Percentiles rank a stretch among this genome's conserved stretches.
Conservation (phyloP, 2,797 vertebrate genomes). For the Pagetopsis macropterus region DNA sequence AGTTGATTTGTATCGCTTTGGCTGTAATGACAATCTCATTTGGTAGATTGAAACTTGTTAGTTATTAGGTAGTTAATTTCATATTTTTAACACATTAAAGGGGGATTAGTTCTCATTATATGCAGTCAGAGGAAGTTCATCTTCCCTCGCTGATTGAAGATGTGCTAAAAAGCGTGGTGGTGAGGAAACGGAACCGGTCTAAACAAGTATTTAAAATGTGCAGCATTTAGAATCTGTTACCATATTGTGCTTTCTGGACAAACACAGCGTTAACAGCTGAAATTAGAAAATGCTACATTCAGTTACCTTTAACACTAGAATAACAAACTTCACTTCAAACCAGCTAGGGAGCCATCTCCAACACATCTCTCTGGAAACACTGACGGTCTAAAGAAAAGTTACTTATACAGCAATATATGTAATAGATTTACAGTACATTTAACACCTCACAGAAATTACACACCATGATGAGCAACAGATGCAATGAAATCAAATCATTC, state of each 20-base stretch:
- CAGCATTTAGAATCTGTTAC: slow-evolving; percentile 54
- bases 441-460: slow-evolving; percentile 70
- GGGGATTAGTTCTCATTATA: slow-evolving; percentile 12
- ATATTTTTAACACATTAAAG: slow-evolving; percentile 3
- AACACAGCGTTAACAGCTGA: slow-evolving; percentile 51
- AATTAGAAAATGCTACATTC: slow-evolving; percentile 78
- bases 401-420: slow-evolving; percentile 62
- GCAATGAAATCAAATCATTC: slow-evolving; percentile 54
- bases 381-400: slow-evolving; percentile 61
- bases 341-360: slow-evolving; percentile 40
- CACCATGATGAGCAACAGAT: slow-evolving; percentile 53
- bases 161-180: slow-evolving; percentile 3
- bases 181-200: slow-evolving; percentile 43
- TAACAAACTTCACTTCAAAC: slow-evolving; percentile 62
- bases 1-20: slow-evolving; percentile 64
- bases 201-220: slow-evolving; percentile 47
- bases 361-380: slow-evolving; percentile 56
- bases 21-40: slow-evolving; percentile 62
- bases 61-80: slow-evolving; percentile 27
- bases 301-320: slow-evolving; percentile 68
- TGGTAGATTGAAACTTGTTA: slow-evolving; percentile 52
- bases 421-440: slow-evolving; percentile 68
- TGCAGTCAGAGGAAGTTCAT: slow-evolving; percentile 7
- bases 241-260: slow-evolving; percentile 71
- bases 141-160: slow-evolving; percentile 20